phyloP scores from a whole-genome alignment of 2,888 invertebrate genomes.

The Erebia palarica region DNA sequence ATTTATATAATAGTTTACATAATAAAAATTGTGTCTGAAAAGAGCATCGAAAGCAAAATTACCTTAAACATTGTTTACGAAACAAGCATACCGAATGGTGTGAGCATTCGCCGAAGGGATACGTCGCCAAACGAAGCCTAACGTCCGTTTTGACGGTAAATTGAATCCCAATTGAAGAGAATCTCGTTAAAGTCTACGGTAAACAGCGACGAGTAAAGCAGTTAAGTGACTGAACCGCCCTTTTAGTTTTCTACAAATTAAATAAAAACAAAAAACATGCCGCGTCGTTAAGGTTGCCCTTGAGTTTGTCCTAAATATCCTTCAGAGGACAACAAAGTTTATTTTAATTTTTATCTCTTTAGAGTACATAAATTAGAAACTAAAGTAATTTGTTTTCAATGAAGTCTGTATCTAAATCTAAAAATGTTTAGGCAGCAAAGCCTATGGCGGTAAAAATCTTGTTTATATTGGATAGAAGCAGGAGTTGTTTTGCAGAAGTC shows the following conservation, averaged over 20 bases:
- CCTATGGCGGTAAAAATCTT: no score
- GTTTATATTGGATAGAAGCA: no score
- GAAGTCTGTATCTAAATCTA: no score
- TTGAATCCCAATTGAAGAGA: constrained; percentile 73
- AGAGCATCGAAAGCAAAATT: background rate
- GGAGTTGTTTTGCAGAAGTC: no score
- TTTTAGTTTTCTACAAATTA: constrained; percentile 68
- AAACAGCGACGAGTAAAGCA: constrained; percentile 74
- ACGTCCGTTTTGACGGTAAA: constrained; percentile 73
- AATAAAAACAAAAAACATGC: constrained; percentile 51
- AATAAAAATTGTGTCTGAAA: no score
- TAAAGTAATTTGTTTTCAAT: no score
- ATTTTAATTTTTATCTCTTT: no score
- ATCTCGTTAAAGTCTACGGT: constrained; percentile 63
- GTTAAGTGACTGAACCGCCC: constrained; percentile 67
- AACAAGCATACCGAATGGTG: constrained; percentile 25
- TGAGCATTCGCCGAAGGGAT: constrained; percentile 49
- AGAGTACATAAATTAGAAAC: no score
- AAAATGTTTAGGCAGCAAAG: no score
- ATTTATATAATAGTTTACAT: no score
- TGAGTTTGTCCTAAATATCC: constrained; percentile 22
- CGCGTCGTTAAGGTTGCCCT: constrained; percentile 38
- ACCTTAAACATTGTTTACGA: constrained; percentile 1
- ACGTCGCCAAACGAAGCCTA: constrained; percentile 65
- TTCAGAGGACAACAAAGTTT: background rate